Conservation (phyloP, 2,888 invertebrate species). For the Octonoba sinensis region DNA sequence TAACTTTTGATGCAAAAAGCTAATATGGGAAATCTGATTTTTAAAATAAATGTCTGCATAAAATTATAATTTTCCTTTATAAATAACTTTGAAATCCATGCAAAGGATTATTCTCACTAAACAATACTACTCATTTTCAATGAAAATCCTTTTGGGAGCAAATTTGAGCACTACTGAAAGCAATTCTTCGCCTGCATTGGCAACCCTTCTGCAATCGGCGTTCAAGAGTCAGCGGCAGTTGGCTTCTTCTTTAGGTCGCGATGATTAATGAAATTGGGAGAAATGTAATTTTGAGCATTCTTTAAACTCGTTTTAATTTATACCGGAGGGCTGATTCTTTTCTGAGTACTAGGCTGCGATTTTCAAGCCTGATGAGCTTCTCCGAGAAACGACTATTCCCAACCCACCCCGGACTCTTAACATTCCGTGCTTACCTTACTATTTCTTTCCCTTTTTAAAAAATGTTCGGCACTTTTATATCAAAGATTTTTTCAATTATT, state of each 20-base stretch:
- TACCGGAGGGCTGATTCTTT: constrained; percentile 63
- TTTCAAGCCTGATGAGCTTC: constrained; percentile 56
- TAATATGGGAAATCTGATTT: background rate
- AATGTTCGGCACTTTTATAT: too few species aligned
- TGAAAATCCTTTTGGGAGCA: too few species aligned
- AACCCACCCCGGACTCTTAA: constrained; percentile 25
- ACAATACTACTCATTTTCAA: background rate
- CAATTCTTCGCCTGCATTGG: constrained; percentile 26
- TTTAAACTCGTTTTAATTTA: constrained; percentile 65
- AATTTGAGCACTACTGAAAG: background rate
- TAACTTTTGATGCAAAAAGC: too few species aligned
- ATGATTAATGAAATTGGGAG: constrained; percentile 65
- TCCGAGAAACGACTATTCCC: constrained; percentile 52
- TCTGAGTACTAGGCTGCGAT: constrained; percentile 37
- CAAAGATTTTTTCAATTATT: too few species aligned
- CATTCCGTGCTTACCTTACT: too few species aligned
- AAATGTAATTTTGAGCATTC: constrained; percentile 66
- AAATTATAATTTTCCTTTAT: background rate
- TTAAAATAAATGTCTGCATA: background rate
- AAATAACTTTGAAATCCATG: background rate
- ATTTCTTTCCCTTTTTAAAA: too few species aligned
- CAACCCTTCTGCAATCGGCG: constrained; percentile 14
- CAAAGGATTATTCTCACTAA: background rate
- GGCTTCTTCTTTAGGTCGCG: constrained; percentile 61
- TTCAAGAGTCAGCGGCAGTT: constrained; percentile 55